Percentiles rank a stretch among this genome's conserved stretches.
Conservation (phyloP, 2,888 invertebrate species). For the Phrixothrix hirtus region DNA sequence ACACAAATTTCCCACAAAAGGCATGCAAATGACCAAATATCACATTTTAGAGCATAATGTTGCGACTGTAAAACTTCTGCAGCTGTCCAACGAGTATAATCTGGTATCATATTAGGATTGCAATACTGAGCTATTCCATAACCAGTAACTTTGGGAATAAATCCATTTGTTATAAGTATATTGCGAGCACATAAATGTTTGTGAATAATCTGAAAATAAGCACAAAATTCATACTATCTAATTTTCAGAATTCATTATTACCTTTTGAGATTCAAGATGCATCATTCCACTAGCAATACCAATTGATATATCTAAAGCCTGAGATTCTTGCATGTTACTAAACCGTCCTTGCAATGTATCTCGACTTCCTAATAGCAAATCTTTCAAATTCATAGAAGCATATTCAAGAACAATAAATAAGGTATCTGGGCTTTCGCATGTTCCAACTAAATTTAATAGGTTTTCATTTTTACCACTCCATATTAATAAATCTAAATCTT, state of each 20-base stretch:
- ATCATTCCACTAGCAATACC: slow-evolving; percentile 75
- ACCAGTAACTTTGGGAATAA: slow-evolving; percentile 72
- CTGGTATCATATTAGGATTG: slow-evolving; percentile 67
- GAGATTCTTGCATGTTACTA: slow-evolving; percentile 63
- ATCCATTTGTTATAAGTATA: slow-evolving; percentile 67
- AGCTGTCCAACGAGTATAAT: slow-evolving; percentile 79
- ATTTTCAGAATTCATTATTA: slow-evolving; percentile 34
- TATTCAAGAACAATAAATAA: slow-evolving; percentile 76
- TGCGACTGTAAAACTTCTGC: slow-evolving; percentile 75
- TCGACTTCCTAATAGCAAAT: slow-evolving; percentile 66
- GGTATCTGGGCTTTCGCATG: slow-evolving; percentile 76
- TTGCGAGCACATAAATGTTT: slow-evolving; percentile 74
- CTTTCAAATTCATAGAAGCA: slow-evolving; percentile 69
- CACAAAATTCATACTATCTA: too few relatives aligned
- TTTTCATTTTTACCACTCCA: slow-evolving; percentile 72
- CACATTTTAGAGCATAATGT: slow-evolving; percentile 71
- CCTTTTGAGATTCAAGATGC: slow-evolving; percentile 67
- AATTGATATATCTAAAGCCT: slow-evolving; percentile 66
- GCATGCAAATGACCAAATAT: slow-evolving; percentile 83
- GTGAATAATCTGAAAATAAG: slow-evolving; percentile 68
- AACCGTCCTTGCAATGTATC: slow-evolving; percentile 59
- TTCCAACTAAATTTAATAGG: slow-evolving; percentile 74
- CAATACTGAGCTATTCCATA: slow-evolving; percentile 74
- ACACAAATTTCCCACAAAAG: slow-evolving; percentile 82
- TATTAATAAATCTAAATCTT: slow-evolving; percentile 73